These are phyloP conservation scores for Oreocharis arfaki DNA, from an alignment of 2,113 vertebrate species.

Conservation along the genomic window DNA sequence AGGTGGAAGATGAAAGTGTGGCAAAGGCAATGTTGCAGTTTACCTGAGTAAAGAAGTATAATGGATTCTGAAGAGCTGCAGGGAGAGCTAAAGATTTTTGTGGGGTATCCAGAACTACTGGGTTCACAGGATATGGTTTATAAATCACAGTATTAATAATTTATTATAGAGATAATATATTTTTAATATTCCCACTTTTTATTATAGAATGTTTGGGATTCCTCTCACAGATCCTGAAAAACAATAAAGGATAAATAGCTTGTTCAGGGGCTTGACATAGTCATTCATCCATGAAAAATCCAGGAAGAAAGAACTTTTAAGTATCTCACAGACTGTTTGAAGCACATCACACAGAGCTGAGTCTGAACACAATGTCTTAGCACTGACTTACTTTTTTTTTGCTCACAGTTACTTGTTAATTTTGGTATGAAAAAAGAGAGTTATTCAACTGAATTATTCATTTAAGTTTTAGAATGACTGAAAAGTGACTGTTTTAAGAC, in stretches of 20 bases:
- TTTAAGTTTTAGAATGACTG: neutral
- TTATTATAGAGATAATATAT: neutral
- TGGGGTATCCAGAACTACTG: neutral
- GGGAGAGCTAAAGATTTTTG: neutral
- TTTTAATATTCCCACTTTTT: neutral
- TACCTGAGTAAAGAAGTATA: neutral
- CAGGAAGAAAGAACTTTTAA: neutral
- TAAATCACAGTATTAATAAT: neutral
- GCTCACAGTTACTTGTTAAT: neutral
- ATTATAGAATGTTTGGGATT: neutral
- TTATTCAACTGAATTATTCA: neutral
- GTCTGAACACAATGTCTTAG: neutral
- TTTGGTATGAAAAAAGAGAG: neutral
- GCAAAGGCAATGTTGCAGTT: neutral
- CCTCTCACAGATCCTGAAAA: neutral
- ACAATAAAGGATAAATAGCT: neutral
- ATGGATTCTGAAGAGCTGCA: neutral
- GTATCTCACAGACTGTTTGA: neutral
- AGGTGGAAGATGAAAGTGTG: neutral
- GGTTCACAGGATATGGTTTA: neutral
- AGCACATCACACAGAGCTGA: accelerated
- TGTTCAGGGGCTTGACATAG: neutral
- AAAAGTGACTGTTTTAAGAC: neutral
- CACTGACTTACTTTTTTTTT: neutral
- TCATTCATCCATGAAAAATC: neutral